A percentile compares a stretch with the other conserved stretches of the same genome.
phyloP scores from a whole-genome alignment of 1,140 invertebrate genomes.

The Drosophila sp. region DNA sequence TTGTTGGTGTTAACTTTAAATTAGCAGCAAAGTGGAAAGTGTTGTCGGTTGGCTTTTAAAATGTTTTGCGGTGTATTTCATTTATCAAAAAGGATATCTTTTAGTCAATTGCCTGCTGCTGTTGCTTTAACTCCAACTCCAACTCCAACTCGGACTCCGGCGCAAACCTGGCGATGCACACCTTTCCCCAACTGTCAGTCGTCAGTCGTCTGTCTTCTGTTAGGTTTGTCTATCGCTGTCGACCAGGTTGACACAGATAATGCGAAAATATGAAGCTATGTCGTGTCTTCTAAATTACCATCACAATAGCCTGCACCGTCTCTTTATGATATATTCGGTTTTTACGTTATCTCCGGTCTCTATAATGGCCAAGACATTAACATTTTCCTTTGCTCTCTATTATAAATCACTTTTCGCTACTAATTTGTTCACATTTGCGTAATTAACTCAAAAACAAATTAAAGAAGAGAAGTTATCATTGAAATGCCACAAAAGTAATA shows the following conservation, averaged over 20 bases:
- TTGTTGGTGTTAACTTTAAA: conserved; percentile 81
- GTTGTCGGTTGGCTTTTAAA: conserved; percentile 82
- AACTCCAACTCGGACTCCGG: not conserved
- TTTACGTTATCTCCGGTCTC: conserved; percentile 9
- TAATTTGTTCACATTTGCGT: conserved; percentile 21
- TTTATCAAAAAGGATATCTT: conserved; percentile 77
- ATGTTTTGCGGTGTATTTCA: conserved; percentile 81
- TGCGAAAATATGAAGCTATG: conserved; percentile 32
- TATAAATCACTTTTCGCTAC: conserved; percentile 9
- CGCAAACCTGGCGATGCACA: conserved; percentile 21
- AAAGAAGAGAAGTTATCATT: not conserved
- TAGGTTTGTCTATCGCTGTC: not conserved
- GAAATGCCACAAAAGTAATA: too few species aligned
- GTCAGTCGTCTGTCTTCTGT: conserved; percentile 60
- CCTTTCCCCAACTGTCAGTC: conserved; percentile 59
- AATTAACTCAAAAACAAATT: conserved; percentile 3
- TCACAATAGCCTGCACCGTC: conserved; percentile 12
- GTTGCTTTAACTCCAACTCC: not conserved
- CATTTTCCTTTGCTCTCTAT: conserved; percentile 3
- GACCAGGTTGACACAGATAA: conserved; percentile 10
- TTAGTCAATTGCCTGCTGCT: conserved; percentile 48
- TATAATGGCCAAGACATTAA: conserved; percentile 18
- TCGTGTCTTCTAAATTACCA: conserved; percentile 19
- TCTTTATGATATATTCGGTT: conserved; percentile 23
- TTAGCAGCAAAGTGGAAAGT: conserved; percentile 83